A percentile compares a stretch with the other conserved stretches of the same genome.
Evolutionary conservation across 2,888 invertebrate species (phyloP).

Genomic region (Pachycephus smyrnensis): DNA sequence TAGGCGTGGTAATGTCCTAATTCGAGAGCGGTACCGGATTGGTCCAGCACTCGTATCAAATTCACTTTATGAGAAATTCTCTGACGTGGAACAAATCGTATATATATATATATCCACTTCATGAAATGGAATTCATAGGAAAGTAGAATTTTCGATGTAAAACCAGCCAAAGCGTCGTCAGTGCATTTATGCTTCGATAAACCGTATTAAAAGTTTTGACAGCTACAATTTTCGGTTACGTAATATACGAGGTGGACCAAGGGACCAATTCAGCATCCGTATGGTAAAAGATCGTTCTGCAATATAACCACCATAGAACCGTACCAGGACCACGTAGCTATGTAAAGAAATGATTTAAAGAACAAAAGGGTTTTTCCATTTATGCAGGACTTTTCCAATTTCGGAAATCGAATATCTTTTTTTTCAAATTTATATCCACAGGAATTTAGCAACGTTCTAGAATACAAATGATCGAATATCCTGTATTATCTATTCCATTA

Average conservation of each 20-base stretch:
- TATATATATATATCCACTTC: neutral
- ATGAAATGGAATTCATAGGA: neutral
- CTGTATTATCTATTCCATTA: neutral
- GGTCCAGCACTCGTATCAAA: too few species aligned
- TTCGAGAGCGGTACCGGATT: too few species aligned
- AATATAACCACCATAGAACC: neutral
- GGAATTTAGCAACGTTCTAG: neutral
- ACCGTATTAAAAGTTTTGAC: neutral
- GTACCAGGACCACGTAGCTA: constrained; percentile 7
- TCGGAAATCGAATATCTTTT: neutral
- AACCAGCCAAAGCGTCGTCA: neutral
- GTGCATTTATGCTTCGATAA: neutral
- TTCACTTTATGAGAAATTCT: too few species aligned
- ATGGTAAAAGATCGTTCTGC: neutral
- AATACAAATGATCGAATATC: neutral
- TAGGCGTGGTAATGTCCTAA: too few species aligned
- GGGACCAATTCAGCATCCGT: neutral
- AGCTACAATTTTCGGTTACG: neutral
- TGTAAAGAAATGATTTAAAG: too few species aligned
- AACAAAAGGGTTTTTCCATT: too few species aligned
- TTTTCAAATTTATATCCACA: neutral
- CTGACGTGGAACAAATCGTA: too few species aligned
- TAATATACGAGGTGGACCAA: neutral
- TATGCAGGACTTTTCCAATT: neutral
- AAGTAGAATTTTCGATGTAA: neutral